Base-by-base conservation (phyloP, 2,888 invertebrate species). In the Neocrepidodera transversa region DNA sequence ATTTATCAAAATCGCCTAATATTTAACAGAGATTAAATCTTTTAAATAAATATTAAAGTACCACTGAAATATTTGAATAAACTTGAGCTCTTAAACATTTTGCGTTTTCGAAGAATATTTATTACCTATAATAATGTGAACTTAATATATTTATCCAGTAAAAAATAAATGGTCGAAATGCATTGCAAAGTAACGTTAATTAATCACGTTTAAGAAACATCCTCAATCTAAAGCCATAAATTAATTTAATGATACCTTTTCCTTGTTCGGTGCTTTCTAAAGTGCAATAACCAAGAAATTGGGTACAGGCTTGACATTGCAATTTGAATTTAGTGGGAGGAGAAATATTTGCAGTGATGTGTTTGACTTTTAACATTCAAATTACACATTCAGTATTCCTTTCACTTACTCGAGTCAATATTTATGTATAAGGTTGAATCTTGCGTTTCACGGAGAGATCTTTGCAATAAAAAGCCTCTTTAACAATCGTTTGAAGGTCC, bases 301-400 rank as follows among this genome's bases (percentile, higher is more conserved):
- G 40, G 40, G 26, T 42, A 17, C 51, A 26, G n/a, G 45, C 35
- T 36, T 45, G 53, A 47, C 54, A 47, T 54, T 47, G 54, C 47
- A 26, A 30, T 45, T 45, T 20, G 35, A 18, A 23, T 16, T n/a
- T 20, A 54, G 45, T 47, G 35, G 36, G 45, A 35, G 26, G 45
- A 35, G 8, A 36, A 32, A 40, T 42, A 51, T 40, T 51, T 51
- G 51, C 42, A 28, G 42, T 28, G 30, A 51, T 42, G 51, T 51
- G 30, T 56, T 56, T 55, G 58, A 52, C 58, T 58, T 58, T 52
- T 59, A 56, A 59, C 62, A 59, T 62, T 59, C 48, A 30, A 54
- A 30, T 42, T 54, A 50, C 43, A 54, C 50, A 38, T 55, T 43
- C 36, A 43, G 36, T 58, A 55, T 62, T 58, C 62, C 62, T 62